Percentiles rank a stretch among this genome's conserved stretches.
phyloP scores from a whole-genome alignment of 2,888 invertebrate genomes.

The Leptogaster cylindrica region DNA sequence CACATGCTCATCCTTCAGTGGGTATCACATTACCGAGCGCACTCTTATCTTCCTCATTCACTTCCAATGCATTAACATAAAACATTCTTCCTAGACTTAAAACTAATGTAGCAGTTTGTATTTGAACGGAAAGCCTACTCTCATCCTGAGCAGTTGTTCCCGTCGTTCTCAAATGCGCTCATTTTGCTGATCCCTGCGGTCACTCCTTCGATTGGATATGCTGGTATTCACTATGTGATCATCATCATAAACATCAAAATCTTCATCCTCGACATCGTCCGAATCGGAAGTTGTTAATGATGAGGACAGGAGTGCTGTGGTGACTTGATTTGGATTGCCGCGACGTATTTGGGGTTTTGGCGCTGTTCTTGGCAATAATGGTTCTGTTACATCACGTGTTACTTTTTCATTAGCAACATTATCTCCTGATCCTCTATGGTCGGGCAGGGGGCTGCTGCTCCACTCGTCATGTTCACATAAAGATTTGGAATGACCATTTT shows the following conservation, averaged over 20 bases:
- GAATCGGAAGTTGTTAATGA: conserved; percentile 68
- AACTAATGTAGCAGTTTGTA: conserved; percentile 50
- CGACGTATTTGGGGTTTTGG: conserved; percentile 67
- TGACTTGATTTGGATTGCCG: conserved; percentile 64
- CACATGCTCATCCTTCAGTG: too few relatives aligned
- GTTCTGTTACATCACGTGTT: conserved; percentile 60
- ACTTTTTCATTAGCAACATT: conserved; percentile 51
- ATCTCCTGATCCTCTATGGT: conserved; percentile 56
- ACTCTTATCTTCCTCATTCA: not conserved
- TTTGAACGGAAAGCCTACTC: conserved; percentile 49
- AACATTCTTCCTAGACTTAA: conserved; percentile 31
- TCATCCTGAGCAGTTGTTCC: conserved; percentile 52
- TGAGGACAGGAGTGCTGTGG: conserved; percentile 68
- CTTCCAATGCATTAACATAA: not conserved
- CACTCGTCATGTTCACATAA: conserved; percentile 66
- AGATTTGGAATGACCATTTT: conserved; percentile 67
- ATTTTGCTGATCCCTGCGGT: conserved; percentile 1
- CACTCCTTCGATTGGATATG: not conserved
- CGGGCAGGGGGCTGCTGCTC: conserved; percentile 56
- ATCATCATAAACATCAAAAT: conserved; percentile 61
- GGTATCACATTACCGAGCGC: not conserved
- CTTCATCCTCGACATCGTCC: conserved; percentile 58
- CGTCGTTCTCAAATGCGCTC: conserved; percentile 59
- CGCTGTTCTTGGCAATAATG: conserved; percentile 66
- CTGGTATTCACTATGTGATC: conserved; percentile 61